phyloP scores from a whole-genome alignment of 2,888 invertebrate species.

The Bembecia ichneumoniformis region DNA sequence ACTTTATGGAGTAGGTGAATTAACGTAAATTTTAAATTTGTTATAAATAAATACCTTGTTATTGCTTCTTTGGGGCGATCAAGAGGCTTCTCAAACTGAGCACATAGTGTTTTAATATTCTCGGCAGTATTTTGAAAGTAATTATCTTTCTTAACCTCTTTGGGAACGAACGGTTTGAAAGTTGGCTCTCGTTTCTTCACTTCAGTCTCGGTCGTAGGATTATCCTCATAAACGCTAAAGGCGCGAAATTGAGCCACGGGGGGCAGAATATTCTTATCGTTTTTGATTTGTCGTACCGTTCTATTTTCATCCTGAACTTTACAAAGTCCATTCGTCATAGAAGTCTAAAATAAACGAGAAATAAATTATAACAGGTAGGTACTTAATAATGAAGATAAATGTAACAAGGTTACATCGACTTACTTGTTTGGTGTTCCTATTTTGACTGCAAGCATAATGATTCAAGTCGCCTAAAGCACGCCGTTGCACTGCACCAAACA shows the following conservation, averaged over 20 bases:
- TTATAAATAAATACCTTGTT: slow-evolving; percentile 11
- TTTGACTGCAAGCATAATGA: slow-evolving; percentile 70
- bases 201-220: slow-evolving; percentile 54
- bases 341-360: slow-evolving; percentile 2
- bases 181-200: slow-evolving; percentile 56
- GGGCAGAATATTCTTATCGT: slow-evolving; percentile 64
- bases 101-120: slow-evolving; percentile 45
- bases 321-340: slow-evolving; percentile 54
- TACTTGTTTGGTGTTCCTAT: slow-evolving; percentile 68
- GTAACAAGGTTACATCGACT: slow-evolving; percentile 25
- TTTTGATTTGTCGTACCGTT: slow-evolving; percentile 58
- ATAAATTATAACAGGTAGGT: slow-evolving; percentile 2
- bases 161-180: slow-evolving; percentile 55
- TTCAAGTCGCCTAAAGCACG: slow-evolving; percentile 77
- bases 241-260: slow-evolving; percentile 83
- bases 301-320: slow-evolving; percentile 66
- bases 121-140: slow-evolving; percentile 46
- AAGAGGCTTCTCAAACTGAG: slow-evolving; percentile 44
- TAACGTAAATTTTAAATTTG: neutral
- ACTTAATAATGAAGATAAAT: slow-evolving; percentile 2
- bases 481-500: slow-evolving; percentile 68
- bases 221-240: slow-evolving; percentile 83
- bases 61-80: slow-evolving; percentile 42
- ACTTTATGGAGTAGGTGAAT: neutral
- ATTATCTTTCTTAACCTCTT: slow-evolving; percentile 49